Conservation (phyloP, 2,888 invertebrate species). For the Apeira syringaria region DNA sequence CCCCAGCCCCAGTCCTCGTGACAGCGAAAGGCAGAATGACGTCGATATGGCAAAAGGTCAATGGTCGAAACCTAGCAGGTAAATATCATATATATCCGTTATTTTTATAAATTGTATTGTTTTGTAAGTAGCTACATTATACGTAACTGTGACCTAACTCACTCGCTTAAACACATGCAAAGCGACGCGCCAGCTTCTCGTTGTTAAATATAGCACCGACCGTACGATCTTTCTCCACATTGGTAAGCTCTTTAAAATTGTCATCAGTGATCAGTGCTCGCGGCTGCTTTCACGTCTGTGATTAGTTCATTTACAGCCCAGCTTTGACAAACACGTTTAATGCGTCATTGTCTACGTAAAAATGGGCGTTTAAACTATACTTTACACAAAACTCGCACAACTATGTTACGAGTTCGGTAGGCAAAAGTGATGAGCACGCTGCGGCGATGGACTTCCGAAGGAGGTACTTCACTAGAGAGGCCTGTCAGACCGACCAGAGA, state of each 20-base stretch:
- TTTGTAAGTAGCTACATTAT: conserved; percentile 33
- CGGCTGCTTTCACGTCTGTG: conserved; percentile 74
- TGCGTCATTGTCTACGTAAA: conserved; percentile 51
- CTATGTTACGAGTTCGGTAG: conserved; percentile 57
- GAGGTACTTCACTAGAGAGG: conserved; percentile 84
- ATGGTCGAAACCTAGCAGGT: conserved; percentile 81
- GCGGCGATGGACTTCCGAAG: conserved; percentile 88
- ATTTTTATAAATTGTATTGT: conserved; percentile 28
- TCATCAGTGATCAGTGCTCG: conserved; percentile 80
- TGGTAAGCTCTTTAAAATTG: conserved; percentile 80
- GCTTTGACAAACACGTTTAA: conserved; percentile 65
- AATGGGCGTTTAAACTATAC: conserved; percentile 43
- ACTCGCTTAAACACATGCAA: conserved; percentile 66
- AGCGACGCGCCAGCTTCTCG: conserved; percentile 76
- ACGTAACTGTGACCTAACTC: conserved; percentile 71
- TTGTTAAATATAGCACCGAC: conserved; percentile 75
- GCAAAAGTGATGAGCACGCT: conserved; percentile 73
- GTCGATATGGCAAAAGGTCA: conserved; percentile 53
- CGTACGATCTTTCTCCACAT: conserved; percentile 74
- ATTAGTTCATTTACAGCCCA: conserved; percentile 72
- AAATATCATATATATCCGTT: conserved; percentile 42
- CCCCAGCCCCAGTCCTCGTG: conserved; percentile 68
- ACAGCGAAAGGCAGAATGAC: conserved; percentile 49
- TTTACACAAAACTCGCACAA: conserved; percentile 46
- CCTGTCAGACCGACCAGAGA: conserved; percentile 87